A percentile compares a stretch with the other conserved stretches of the same genome.
Evolutionary conservation across 2,888 invertebrate species (phyloP).

Genomic region (Gryllus longicercus): DNA sequence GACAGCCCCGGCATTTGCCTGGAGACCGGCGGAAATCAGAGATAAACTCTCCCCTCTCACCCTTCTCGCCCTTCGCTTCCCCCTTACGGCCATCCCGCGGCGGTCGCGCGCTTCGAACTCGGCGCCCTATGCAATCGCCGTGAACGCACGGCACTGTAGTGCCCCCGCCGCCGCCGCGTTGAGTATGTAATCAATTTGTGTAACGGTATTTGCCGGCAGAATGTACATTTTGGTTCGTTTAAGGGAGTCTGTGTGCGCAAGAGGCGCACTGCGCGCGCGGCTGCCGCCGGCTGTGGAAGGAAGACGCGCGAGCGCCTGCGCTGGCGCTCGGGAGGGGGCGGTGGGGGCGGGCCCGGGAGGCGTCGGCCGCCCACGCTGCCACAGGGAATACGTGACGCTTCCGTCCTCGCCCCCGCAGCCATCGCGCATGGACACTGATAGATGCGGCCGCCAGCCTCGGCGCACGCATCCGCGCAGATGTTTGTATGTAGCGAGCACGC

Average conservation of each 20-base stretch:
- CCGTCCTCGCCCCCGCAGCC: neutral
- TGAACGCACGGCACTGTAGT: too few relatives aligned
- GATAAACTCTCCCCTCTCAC: neutral
- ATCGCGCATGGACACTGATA: constrained; percentile 17
- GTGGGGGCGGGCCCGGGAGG: too few relatives aligned
- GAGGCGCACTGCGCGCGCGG: too few relatives aligned
- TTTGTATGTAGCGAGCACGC: constrained; percentile 9
- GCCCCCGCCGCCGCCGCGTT: neutral
- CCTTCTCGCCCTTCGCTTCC: too few relatives aligned
- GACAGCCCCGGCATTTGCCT: neutral
- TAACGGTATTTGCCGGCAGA: constrained; percentile 17
- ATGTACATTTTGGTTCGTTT: neutral
- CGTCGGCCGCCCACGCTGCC: neutral
- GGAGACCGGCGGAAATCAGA: constrained; percentile 5
- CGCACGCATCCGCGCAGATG: neutral
- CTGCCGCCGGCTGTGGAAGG: too few relatives aligned
- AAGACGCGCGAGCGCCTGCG: too few relatives aligned
- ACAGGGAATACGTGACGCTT: neutral
- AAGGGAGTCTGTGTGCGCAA: too few relatives aligned
- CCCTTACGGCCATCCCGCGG: neutral
- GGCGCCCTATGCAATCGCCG: neutral
- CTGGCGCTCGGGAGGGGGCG: too few relatives aligned
- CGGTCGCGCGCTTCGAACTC: neutral
- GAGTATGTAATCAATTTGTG: constrained; percentile 17
- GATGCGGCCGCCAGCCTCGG: neutral